phyloP scores from a whole-genome alignment of 92 coral and sea anemone species.

The Nematostella vectensis region DNA sequence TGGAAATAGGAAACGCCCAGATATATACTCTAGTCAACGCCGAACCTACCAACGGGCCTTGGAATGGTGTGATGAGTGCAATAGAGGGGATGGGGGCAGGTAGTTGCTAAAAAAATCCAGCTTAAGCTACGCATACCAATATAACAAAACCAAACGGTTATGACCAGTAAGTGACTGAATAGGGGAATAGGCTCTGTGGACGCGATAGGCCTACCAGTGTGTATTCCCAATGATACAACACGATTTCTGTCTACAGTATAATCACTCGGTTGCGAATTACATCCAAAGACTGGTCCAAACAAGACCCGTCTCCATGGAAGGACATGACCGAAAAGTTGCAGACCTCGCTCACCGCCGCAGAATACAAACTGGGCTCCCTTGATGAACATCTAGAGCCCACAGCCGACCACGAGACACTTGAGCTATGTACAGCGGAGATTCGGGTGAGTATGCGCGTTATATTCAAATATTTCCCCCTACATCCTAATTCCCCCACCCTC shows the following conservation, averaged over 20 bases:
- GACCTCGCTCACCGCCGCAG: constrained; percentile 11
- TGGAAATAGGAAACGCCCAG: too few relatives aligned
- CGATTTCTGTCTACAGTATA: constrained; percentile 2
- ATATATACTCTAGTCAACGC: too few relatives aligned
- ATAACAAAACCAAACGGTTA: too few relatives aligned
- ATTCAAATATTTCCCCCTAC: background rate
- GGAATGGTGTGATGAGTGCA: too few relatives aligned
- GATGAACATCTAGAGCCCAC: constrained; percentile 9
- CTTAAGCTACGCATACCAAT: too few relatives aligned
- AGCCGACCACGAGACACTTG: constrained; percentile 15
- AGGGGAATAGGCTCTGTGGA: too few relatives aligned
- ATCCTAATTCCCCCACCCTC: too few relatives aligned
- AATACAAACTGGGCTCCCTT: constrained; percentile 8
- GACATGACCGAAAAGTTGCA: constrained; percentile 12
- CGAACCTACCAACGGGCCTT: too few relatives aligned
- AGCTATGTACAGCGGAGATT: constrained; percentile 13
- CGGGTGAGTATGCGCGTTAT: constrained; percentile 6
- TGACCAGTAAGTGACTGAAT: too few relatives aligned
- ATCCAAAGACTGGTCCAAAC: constrained; percentile 4
- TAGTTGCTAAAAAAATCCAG: too few relatives aligned
- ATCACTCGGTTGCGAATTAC: constrained; percentile 3
- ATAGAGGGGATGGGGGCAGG: too few relatives aligned
- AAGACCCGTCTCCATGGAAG: constrained; percentile 18
- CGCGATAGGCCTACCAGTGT: background rate
- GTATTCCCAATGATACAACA: background rate